Percentiles rank a stretch among this genome's conserved stretches.
Evolutionary conservation across 2,113 vertebrate species (phyloP).

Genomic region (Labeo rohita): DNA sequence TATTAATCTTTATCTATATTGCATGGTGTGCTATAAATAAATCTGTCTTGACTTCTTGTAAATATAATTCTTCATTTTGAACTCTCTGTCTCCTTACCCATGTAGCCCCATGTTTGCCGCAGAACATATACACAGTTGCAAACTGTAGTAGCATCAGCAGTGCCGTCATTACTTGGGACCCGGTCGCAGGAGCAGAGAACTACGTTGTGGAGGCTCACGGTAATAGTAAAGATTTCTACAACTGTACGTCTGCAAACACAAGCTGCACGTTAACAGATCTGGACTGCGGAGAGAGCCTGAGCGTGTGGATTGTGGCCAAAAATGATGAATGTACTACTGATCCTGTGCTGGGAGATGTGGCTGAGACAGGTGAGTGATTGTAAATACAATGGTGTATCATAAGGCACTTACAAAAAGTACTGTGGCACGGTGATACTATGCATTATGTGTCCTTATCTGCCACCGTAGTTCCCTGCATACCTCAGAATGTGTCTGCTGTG

Average conservation of each 20-base stretch:
- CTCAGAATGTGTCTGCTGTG: slow-evolving; percentile 57
- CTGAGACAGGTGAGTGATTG: slow-evolving; percentile 70
- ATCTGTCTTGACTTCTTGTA: neutral
- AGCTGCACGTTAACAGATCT: slow-evolving; percentile 68
- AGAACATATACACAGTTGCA: slow-evolving; percentile 62
- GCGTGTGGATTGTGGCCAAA: slow-evolving; percentile 70
- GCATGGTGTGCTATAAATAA: neutral
- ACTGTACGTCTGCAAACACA: slow-evolving; percentile 69
- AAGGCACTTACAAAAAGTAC: neutral
- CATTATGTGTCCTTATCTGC: neutral
- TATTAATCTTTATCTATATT: neutral
- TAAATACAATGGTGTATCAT: neutral
- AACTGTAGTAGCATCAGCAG: slow-evolving; percentile 59
- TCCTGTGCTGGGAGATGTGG: slow-evolving; percentile 62
- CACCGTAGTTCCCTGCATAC: slow-evolving; percentile 73
- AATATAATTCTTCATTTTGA: neutral
- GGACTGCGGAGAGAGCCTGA: slow-evolving; percentile 75
- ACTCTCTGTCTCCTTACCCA: neutral
- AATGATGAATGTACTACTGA: slow-evolving; percentile 68
- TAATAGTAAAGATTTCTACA: slow-evolving; percentile 69
- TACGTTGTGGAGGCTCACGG: slow-evolving; percentile 71
- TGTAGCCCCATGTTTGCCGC: slow-evolving; percentile 77
- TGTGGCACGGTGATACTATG: neutral
- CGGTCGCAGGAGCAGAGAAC: slow-evolving; percentile 67
- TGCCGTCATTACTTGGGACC: slow-evolving; percentile 72